phyloP scores from a whole-genome alignment of 1,140 invertebrate genomes.

The Argopecten irradians region DNA sequence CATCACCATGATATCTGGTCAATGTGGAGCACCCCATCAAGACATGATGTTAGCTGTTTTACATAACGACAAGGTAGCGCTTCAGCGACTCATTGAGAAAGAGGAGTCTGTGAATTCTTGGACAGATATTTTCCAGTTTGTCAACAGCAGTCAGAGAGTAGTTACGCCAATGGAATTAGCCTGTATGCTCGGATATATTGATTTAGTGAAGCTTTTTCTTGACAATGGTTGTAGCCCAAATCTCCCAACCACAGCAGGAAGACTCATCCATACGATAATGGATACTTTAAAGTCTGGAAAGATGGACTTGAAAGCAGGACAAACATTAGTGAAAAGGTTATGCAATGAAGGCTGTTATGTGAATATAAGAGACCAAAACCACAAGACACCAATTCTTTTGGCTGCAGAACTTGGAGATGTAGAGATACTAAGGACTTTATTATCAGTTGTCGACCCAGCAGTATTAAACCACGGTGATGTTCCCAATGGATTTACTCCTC shows the following conservation, averaged over 20 bases:
- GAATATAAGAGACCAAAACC: slow-evolving; percentile 56
- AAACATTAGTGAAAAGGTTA: slow-evolving; percentile 43
- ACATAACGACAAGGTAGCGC: background rate
- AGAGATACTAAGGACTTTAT: slow-evolving; percentile 51
- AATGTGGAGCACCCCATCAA: background rate
- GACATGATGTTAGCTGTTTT: slow-evolving; percentile 34
- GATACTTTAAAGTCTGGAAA: slow-evolving; percentile 52
- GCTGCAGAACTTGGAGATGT: slow-evolving; percentile 60
- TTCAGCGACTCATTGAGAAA: slow-evolving; percentile 29
- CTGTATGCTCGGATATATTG: slow-evolving; percentile 57
- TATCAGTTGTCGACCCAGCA: slow-evolving; percentile 45
- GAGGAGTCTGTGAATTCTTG: background rate
- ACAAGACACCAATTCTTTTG: slow-evolving; percentile 56
- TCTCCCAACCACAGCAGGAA: slow-evolving; percentile 62
- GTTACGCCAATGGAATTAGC: slow-evolving; percentile 57
- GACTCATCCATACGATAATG: slow-evolving; percentile 60
- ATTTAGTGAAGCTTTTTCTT: slow-evolving; percentile 60
- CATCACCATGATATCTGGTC: background rate
- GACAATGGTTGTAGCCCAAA: slow-evolving; percentile 66
- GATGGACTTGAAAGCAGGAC: slow-evolving; percentile 42
- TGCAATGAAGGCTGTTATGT: slow-evolving; percentile 58
- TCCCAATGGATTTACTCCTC: slow-evolving; percentile 55
- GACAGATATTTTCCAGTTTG: slow-evolving; percentile 36
- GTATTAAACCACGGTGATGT: slow-evolving; percentile 45
- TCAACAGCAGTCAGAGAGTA: slow-evolving; percentile 24